Evolutionary conservation across 1,140 invertebrate species (phyloP).

Genomic region (Scylla paramamosain): DNA sequence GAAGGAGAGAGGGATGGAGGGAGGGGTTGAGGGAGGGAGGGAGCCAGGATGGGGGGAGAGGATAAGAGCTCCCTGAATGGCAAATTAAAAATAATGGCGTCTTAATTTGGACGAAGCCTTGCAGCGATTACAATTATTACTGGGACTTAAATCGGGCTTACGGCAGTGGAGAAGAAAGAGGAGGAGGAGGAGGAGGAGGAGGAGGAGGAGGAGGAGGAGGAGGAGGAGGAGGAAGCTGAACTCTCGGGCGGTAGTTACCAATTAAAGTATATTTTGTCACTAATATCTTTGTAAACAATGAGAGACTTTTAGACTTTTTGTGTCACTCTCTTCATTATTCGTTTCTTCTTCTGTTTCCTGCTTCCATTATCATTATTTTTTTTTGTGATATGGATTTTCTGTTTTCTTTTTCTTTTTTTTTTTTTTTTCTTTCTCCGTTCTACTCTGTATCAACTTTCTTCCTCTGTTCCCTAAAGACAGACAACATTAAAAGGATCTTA

Average conservation of each 20-base stretch:
- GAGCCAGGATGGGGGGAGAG: not conserved
- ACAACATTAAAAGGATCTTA: too few relatives aligned
- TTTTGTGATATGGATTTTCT: not conserved
- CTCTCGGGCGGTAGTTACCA: not conserved
- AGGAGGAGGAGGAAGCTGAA: conserved; percentile 27
- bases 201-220: conserved; percentile 1
- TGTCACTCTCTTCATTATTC: not conserved
- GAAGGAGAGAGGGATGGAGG: not conserved
- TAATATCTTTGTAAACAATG: not conserved
- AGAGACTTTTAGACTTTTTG: not conserved
- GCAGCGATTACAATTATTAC: conserved; percentile 17
- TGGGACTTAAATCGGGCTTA: conserved; percentile 35
- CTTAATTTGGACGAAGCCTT: conserved; percentile 28
- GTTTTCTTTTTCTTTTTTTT: not conserved
- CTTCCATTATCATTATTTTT: not conserved
- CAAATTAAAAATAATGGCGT: conserved; percentile 53
- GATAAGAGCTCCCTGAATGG: not conserved
- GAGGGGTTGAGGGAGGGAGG: not conserved
- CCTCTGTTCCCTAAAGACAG: too few relatives aligned
- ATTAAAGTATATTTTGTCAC: not conserved
- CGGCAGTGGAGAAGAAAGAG: not conserved
- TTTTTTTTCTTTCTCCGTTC: not conserved
- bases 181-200: conserved; percentile 4
- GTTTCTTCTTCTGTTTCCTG: not conserved
- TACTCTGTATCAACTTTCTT: too few relatives aligned